These are phyloP conservation scores for Oryctes rhinoceros DNA, from an alignment of 1,140 invertebrate species.

Conservation along the genomic window DNA sequence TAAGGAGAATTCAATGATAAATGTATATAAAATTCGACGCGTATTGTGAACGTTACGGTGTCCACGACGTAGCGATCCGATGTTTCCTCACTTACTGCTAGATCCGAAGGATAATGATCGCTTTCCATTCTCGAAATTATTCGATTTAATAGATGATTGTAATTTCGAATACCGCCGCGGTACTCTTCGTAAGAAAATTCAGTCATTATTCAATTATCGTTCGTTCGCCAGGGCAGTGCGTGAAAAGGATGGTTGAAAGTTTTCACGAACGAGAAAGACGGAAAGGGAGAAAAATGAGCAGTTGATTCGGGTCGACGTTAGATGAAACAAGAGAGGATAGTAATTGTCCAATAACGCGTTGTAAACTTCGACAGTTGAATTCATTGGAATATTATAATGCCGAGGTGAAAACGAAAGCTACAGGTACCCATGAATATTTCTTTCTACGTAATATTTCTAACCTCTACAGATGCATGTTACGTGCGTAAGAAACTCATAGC, in stretches of 20 bases:
- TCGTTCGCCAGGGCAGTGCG: not conserved
- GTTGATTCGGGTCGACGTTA: constrained; percentile 1
- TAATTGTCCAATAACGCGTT: constrained; percentile 13
- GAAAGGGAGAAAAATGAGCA: not conserved
- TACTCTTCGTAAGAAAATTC: constrained; percentile 13
- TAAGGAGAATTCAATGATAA: no score
- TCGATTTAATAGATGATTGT: constrained; percentile 28
- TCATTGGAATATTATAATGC: constrained; percentile 10
- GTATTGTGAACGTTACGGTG: no score
- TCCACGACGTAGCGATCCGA: not conserved
- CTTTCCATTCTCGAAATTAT: constrained; percentile 14
- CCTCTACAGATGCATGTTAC: not conserved
- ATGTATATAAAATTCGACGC: no score
- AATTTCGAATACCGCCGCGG: not conserved
- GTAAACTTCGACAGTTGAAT: constrained; percentile 12
- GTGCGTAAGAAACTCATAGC: not conserved
- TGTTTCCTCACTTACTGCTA: not conserved
- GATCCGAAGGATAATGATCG: not conserved
- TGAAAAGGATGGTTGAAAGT: not conserved
- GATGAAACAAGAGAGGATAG: not conserved
- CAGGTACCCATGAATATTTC: not conserved
- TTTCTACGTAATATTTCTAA: not conserved
- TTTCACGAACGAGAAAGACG: not conserved
- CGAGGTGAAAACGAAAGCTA: constrained; percentile 12
- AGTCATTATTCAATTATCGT: constrained; percentile 32